phyloP scores from a whole-genome alignment of 2,113 vertebrate species.

The Osmerus mordax region DNA sequence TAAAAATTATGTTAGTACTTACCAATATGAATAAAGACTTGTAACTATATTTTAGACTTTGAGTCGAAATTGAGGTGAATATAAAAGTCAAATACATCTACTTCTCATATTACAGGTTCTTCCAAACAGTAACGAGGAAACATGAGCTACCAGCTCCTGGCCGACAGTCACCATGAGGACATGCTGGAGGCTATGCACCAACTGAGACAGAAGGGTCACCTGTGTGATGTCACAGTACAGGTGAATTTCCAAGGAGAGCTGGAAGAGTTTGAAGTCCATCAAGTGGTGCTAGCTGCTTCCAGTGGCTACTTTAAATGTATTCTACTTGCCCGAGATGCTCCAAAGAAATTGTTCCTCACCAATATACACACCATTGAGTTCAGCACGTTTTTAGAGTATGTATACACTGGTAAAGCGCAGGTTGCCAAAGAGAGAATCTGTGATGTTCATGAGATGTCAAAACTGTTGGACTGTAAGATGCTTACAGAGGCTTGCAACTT shows the following conservation, averaged over 20 bases:
- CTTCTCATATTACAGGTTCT: neutral
- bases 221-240: constrained; percentile 89
- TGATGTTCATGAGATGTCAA: constrained; percentile 78
- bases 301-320: constrained; percentile 90
- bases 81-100: too few relatives aligned
- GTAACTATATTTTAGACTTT: too few relatives aligned
- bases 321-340: constrained; percentile 75
- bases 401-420: constrained; percentile 84
- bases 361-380: constrained; percentile 79
- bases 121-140: constrained; percentile 51
- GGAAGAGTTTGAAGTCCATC: constrained; percentile 87
- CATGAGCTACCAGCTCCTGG: constrained; percentile 85
- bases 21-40: too few relatives aligned
- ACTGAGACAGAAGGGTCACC: constrained; percentile 79
- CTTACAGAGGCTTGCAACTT: constrained; percentile 79
- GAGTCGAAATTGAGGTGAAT: too few relatives aligned
- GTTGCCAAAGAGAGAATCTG: constrained; percentile 79
- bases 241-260: constrained; percentile 82
- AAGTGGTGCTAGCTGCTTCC: constrained; percentile 87
- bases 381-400: constrained; percentile 87
- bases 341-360: constrained; percentile 73
- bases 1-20: too few relatives aligned
- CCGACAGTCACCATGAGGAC: constrained; percentile 78
- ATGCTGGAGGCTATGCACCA: constrained; percentile 86
- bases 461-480: constrained; percentile 83